These are phyloP conservation scores for Thaleichthys pacificus DNA, from an alignment of 2,797 vertebrate species.

Conservation along the genomic window DNA sequence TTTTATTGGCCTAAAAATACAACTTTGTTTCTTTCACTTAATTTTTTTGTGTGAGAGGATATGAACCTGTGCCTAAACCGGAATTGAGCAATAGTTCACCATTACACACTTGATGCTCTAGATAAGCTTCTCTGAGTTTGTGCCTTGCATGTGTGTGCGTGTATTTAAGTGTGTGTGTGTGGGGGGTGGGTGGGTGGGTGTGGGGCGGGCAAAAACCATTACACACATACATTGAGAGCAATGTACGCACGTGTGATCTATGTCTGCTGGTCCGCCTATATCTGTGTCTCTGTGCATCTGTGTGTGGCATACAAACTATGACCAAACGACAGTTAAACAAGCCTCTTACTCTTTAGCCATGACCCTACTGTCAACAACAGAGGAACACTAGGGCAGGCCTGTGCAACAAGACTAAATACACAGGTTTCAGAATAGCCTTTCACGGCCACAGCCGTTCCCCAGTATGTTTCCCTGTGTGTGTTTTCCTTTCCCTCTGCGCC, in stretches of 20 bases:
- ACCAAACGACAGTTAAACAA: not conserved
- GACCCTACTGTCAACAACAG: too few species aligned
- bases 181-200: too few species aligned
- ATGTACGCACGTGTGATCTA: too few species aligned
- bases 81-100: not conserved
- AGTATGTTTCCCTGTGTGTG: too few species aligned
- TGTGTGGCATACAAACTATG: not conserved
- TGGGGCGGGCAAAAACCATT: not conserved
- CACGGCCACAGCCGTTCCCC: too few species aligned
- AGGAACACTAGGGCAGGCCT: too few species aligned
- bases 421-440: slow-evolving; percentile 24
- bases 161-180: not conserved
- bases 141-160: not conserved
- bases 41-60: not conserved
- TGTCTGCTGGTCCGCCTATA: too few species aligned
- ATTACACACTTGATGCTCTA: not conserved
- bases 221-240: not conserved
- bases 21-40: too few species aligned
- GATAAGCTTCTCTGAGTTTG: not conserved
- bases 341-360: too few species aligned
- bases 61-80: too few species aligned
- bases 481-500: too few species aligned
- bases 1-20: not conserved
- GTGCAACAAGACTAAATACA: not conserved
- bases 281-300: not conserved